Base-by-base conservation (phyloP, 2,113 vertebrate genomes). In the Rhinolophus ferrumequinum region DNA sequence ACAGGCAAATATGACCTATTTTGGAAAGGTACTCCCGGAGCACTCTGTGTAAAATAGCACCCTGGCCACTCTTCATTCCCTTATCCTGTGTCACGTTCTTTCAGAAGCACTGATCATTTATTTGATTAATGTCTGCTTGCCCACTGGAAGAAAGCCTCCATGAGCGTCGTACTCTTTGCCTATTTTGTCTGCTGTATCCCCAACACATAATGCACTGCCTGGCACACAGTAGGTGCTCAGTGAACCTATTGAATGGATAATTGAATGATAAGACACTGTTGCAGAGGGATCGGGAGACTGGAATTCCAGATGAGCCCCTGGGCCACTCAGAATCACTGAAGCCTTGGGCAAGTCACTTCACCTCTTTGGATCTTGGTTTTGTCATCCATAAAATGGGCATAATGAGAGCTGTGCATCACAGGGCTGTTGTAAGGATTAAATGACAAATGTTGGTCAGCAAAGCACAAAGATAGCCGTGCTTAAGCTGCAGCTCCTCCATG, bases 311-410 rank as follows among this genome's bases (percentile, higher is more conserved):
- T 11, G 30, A 38, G 24, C 26, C 5, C 28, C 62, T 16, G 88
- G 73, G 50, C 62, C 83, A 35, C 88, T 75, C 44, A 26, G 35
- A 4, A 2, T 35, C 30, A 21, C 0, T 0, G 19, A 67, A 41
- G 80, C 69, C 56, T n/a, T n/a, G 62, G 44, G 33, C 67, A 15
- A 85, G 24, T 93, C 66, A 14, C 84, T 47, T 66, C 16, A 28
- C 56, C 64, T 90, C 85, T 72, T 64, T 41, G 73, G 67, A 86
- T 69, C 73, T 93, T 41, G 24, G n/a, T 47, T 89, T 93, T 93
- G 60, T 72, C 94, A 73, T 87, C 87, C 38, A 35, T 96, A 64
- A 92, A 90, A 92, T 72, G 90, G 75, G 83, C 33, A 19, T 62
- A 50, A 85, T n/a, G 64, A 47, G 19, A 44, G 75, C 16, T 35